phyloP scores from a whole-genome alignment of 2,888 invertebrate genomes.

The Macaria notata region DNA sequence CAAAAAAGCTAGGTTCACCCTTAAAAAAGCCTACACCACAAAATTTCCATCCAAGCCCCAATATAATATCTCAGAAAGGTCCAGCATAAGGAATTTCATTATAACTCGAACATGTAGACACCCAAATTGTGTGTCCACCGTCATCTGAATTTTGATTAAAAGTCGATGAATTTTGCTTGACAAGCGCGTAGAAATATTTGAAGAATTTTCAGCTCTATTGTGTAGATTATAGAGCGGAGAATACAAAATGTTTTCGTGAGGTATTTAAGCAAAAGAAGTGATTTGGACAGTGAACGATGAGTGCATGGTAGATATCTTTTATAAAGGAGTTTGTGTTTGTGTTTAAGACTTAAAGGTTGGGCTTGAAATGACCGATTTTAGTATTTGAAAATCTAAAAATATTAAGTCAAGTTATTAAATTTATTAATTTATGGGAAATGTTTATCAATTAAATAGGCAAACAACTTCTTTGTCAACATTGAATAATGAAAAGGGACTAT shows the following conservation, averaged over 20 bases:
- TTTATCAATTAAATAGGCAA: too few species aligned
- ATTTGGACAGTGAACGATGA: not conserved
- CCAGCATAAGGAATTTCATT: constrained; percentile 25
- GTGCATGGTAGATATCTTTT: not conserved
- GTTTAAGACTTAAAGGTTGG: too few species aligned
- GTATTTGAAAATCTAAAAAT: too few species aligned
- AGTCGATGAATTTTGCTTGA: constrained; percentile 15
- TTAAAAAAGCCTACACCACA: too few species aligned
- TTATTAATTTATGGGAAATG: too few species aligned
- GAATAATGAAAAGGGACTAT: too few species aligned
- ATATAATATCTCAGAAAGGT: constrained; percentile 19
- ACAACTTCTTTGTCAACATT: too few species aligned
- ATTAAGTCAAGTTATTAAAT: too few species aligned
- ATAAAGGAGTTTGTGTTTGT: not conserved
- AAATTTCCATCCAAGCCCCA: not conserved
- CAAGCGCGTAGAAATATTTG: not conserved
- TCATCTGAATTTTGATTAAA: constrained; percentile 29
- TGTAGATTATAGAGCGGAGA: not conserved
- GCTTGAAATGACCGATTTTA: too few species aligned
- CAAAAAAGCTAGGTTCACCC: too few species aligned
- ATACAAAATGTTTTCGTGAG: not conserved
- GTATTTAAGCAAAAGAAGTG: not conserved
- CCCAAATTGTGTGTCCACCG: constrained; percentile 19
- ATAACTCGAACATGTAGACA: constrained; percentile 11
- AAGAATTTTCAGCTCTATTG: not conserved